Conservation (phyloP, 2,888 invertebrate genomes). For the Andrena praecox region DNA sequence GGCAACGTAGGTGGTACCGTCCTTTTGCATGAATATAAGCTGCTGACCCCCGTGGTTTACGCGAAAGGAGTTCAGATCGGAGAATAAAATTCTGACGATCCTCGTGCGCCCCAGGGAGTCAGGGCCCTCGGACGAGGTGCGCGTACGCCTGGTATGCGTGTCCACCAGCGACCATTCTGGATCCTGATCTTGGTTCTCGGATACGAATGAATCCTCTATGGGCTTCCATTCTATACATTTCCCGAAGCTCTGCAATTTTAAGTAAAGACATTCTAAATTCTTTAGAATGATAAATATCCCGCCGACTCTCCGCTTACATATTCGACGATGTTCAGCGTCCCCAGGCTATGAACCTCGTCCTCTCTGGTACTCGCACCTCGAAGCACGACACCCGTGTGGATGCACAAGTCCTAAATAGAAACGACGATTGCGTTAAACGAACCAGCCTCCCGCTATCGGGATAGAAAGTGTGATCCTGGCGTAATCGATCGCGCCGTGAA, state of each 20-base stretch:
- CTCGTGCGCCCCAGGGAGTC: constrained; percentile 84
- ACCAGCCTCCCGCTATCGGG: not conserved
- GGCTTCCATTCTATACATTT: constrained; percentile 94
- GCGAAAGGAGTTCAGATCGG: constrained; percentile 89
- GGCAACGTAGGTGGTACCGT: constrained; percentile 90
- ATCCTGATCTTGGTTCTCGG: constrained; percentile 90
- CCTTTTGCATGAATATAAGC: constrained; percentile 89
- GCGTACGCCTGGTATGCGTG: constrained; percentile 89
- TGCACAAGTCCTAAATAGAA: constrained; percentile 88
- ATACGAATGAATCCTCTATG: constrained; percentile 91
- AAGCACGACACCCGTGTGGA: constrained; percentile 92
- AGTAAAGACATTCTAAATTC: constrained; percentile 22
- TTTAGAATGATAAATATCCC: not conserved
- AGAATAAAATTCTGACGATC: constrained; percentile 87
- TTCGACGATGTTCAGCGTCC: constrained; percentile 90
- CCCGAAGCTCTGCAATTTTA: constrained; percentile 84
- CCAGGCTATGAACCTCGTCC: constrained; percentile 88
- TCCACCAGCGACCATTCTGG: constrained; percentile 94
- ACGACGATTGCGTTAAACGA: not conserved
- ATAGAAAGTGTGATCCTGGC: not conserved
- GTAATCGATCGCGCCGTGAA: not conserved
- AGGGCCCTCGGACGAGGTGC: constrained; percentile 85
- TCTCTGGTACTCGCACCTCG: constrained; percentile 86
- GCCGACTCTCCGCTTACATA: constrained; percentile 82
- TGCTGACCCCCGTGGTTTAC: constrained; percentile 86